Conservation (phyloP, 2,888 invertebrate species). For the Tenodera sinensis region DNA sequence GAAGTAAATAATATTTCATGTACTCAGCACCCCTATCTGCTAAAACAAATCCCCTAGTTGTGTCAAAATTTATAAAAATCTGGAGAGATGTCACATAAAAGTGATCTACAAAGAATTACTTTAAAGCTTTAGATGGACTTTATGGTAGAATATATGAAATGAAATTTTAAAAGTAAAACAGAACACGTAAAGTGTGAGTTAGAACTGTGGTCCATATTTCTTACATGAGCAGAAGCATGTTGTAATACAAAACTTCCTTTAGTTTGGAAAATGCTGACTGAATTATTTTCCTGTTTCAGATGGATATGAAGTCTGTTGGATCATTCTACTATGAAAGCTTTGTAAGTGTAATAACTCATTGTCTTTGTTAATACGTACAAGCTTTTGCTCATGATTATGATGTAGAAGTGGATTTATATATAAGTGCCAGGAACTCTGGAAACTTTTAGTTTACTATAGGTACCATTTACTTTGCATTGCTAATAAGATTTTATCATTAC, state of each 20-base stretch:
- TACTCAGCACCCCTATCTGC: background rate
- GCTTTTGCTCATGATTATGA: slow-evolving; percentile 3
- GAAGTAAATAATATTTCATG: background rate
- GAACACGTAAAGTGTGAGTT: background rate
- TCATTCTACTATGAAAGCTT: slow-evolving; percentile 95
- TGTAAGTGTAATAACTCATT: slow-evolving; percentile 63
- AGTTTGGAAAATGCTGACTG: background rate
- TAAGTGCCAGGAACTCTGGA: background rate
- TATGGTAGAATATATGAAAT: background rate
- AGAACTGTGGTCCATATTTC: background rate
- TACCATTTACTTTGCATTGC: too few relatives aligned
- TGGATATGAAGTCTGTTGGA: slow-evolving; percentile 93
- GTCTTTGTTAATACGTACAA: background rate
- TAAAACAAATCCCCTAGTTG: background rate
- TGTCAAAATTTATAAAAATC: background rate
- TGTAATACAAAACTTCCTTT: background rate
- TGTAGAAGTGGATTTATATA: background rate
- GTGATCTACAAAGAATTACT: background rate
- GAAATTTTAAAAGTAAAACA: background rate
- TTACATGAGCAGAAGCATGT: slow-evolving; percentile 14
- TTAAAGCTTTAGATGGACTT: background rate
- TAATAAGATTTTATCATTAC: too few relatives aligned
- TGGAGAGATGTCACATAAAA: background rate
- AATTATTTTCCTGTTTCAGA: slow-evolving; percentile 61
- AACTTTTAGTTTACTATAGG: too few relatives aligned